Evolutionary conservation across 2,888 invertebrate species (phyloP).

Genomic region (Aphidius colemani): DNA sequence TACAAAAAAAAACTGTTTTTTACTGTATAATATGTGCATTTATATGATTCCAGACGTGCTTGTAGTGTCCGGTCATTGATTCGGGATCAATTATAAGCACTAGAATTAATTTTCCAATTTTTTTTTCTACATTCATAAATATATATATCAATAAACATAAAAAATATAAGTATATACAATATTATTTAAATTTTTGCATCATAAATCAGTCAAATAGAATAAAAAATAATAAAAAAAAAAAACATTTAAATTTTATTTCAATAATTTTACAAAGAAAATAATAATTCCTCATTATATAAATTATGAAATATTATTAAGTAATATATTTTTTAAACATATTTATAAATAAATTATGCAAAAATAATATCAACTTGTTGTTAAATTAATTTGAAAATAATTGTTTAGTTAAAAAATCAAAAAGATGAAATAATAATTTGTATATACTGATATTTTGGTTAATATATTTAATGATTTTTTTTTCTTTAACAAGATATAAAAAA

Average conservation of each 20-base stretch:
- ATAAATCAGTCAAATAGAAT: constrained; percentile 39
- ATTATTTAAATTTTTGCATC: too few species aligned
- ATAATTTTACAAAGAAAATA: too few species aligned
- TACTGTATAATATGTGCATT: constrained; percentile 59
- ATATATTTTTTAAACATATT: too few species aligned
- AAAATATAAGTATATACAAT: too few species aligned
- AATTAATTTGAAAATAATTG: constrained; percentile 21
- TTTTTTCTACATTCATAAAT: too few species aligned
- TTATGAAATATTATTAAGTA: too few species aligned
- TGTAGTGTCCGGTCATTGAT: constrained; percentile 56
- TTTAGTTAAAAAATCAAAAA: constrained; percentile 24
- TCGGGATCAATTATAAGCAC: constrained; percentile 50
- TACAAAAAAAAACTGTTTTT: constrained; percentile 43
- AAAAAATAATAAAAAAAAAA: constrained; percentile 33
- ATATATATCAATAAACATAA: too few species aligned
- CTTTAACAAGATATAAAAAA: not conserved
- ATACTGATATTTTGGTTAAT: not conserved
- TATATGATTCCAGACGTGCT: constrained; percentile 59
- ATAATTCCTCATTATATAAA: too few species aligned
- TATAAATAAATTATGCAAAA: too few species aligned
- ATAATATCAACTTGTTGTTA: not conserved
- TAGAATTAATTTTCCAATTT: too few species aligned
- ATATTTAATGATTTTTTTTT: not conserved
- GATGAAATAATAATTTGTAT: not conserved
- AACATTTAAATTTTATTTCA: not conserved